phyloP scores from a whole-genome alignment of 2,113 vertebrate genomes.

The Spea bombifrons region DNA sequence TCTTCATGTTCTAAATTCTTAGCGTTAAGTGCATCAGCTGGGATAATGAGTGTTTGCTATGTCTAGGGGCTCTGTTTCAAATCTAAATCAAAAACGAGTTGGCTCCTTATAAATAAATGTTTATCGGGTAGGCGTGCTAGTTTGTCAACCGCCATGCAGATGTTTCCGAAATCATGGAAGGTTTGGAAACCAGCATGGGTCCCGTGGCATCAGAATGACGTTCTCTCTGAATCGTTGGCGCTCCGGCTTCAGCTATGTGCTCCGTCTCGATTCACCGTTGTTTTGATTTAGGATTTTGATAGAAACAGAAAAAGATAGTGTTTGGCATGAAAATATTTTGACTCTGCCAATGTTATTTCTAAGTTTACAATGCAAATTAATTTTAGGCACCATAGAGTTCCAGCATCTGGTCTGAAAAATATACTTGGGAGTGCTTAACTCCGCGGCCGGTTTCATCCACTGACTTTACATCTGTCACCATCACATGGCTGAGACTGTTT shows the following conservation, averaged over 20 bases:
- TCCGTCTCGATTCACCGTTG: constrained; percentile 13
- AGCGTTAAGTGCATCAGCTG: constrained; percentile 1
- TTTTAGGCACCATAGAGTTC: constrained; percentile 17
- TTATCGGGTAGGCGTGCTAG: constrained; percentile 8
- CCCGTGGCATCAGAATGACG: background rate
- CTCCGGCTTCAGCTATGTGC: constrained; percentile 19
- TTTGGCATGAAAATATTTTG: constrained; percentile 24
- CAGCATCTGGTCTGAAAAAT: constrained; percentile 39
- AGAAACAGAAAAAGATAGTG: constrained; percentile 17
- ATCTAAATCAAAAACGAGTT: constrained; percentile 34
- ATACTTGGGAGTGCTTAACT: constrained; percentile 19
- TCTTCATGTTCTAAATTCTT: constrained; percentile 2
- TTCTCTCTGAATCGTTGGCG: constrained; percentile 13
- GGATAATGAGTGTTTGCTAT: constrained; percentile 12
- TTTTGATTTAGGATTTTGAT: constrained; percentile 21
- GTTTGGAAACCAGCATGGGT: background rate
- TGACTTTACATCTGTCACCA: constrained; percentile 28
- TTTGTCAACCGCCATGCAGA: constrained; percentile 21
- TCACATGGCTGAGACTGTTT: constrained; percentile 2
- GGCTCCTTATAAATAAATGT: constrained; percentile 15
- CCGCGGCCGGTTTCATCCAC: constrained; percentile 15
- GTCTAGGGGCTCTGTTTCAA: constrained; percentile 28
- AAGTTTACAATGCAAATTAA: constrained; percentile 39
- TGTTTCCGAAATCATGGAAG: constrained; percentile 10
- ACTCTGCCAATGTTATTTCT: constrained; percentile 31